Conservation (phyloP, 2,888 invertebrate genomes). For the Galeopsomyia nigrocyanea region DNA sequence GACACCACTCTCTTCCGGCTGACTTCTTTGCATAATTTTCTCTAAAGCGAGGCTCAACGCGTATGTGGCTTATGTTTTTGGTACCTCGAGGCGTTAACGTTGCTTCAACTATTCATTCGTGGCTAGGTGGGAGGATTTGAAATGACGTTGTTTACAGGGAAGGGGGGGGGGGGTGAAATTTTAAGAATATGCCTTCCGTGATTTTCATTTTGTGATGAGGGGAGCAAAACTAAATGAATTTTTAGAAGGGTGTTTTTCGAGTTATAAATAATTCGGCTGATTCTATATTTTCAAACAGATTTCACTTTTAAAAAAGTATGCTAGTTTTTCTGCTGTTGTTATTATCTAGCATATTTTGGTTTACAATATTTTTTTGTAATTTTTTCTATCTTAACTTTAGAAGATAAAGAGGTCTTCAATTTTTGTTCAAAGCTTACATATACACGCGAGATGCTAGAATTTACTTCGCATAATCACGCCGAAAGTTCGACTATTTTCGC, state of each 20-base stretch:
- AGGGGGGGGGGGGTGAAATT: neutral
- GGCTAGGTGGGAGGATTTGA: too few species aligned
- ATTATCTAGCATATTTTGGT: too few species aligned
- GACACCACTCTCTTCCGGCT: conserved; percentile 33
- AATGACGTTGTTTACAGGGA: too few species aligned
- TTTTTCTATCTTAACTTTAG: too few species aligned
- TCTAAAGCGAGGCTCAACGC: conserved; percentile 1
- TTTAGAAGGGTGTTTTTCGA: conserved; percentile 11
- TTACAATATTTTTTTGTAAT: too few species aligned
- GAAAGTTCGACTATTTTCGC: conserved; percentile 43
- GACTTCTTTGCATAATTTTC: conserved; percentile 37
- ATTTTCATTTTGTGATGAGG: neutral
- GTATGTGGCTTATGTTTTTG: conserved; percentile 14
- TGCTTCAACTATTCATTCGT: conserved; percentile 15
- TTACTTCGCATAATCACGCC: neutral
- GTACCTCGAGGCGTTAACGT: conserved; percentile 20
- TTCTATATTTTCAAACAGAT: too few species aligned
- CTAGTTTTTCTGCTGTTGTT: too few species aligned
- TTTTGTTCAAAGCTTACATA: neutral
- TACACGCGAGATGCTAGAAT: conserved; percentile 7
- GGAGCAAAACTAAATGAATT: neutral
- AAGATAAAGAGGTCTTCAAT: too few species aligned
- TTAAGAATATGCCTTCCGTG: neutral
- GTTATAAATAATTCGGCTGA: neutral
- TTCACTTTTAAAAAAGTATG: too few species aligned